Evolutionary conservation across 2,797 vertebrate species (phyloP).

Genomic region (Enteromius viviparus): DNA sequence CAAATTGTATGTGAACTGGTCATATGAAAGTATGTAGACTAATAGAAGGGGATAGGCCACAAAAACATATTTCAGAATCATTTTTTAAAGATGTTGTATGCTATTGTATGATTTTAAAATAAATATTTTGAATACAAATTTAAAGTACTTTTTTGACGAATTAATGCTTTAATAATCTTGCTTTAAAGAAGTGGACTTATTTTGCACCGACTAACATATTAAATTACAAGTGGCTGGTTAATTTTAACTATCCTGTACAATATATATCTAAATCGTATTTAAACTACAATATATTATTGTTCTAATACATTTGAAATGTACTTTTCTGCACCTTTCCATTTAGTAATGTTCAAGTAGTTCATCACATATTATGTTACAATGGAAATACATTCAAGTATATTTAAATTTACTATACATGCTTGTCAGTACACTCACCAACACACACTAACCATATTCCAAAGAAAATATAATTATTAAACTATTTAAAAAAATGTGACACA

Average conservation of each 20-base stretch:
- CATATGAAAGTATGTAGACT: constrained; percentile 12
- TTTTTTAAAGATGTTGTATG: neutral
- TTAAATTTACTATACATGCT: neutral
- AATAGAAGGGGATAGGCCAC: constrained; percentile 28
- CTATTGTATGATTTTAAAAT: neutral
- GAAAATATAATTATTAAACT: neutral
- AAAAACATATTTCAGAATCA: neutral
- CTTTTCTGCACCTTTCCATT: neutral
- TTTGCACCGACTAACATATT: neutral
- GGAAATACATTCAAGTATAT: neutral
- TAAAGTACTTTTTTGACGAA: neutral
- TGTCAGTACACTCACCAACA: neutral
- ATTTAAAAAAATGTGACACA: neutral
- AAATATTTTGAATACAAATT: too few relatives aligned
- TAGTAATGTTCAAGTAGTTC: neutral
- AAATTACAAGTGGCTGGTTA: neutral
- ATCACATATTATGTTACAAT: neutral
- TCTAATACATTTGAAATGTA: neutral
- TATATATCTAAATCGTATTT: neutral
- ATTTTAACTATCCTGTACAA: neutral
- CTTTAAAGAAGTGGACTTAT: neutral
- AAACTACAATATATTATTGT: too few relatives aligned
- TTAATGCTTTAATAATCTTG: neutral
- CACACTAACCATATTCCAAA: neutral
- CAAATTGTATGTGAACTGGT: constrained; percentile 35